These are phyloP conservation scores for Achatina immaculata DNA, from an alignment of 1,140 invertebrate genomes.

Conservation along the genomic window DNA sequence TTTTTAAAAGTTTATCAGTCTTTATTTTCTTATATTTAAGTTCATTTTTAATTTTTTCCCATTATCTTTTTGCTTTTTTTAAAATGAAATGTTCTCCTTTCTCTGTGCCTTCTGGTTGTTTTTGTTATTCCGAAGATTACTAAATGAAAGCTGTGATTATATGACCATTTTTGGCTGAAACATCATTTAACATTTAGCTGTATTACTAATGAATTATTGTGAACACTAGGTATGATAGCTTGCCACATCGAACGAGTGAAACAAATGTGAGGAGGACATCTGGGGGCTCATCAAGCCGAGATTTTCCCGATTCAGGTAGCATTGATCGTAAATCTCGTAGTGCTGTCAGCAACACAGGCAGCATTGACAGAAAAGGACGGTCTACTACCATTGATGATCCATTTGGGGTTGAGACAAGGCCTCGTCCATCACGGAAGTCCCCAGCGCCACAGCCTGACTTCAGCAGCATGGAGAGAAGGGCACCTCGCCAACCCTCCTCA, in stretches of 20 bases:
- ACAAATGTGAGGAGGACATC: background rate
- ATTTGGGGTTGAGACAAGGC: background rate
- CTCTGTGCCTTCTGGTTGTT: no score
- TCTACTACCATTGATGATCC: conserved; percentile 8
- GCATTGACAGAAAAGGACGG: conserved; percentile 7
- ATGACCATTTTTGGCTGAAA: no score
- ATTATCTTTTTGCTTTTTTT: no score
- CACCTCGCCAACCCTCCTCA: background rate
- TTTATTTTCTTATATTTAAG: no score
- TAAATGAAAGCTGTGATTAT: no score
- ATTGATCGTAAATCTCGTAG: conserved; percentile 16
- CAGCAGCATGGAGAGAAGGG: conserved; percentile 32
- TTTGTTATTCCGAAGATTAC: no score
- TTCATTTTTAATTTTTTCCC: no score
- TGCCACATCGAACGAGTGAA: background rate
- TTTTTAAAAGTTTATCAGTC: no score
- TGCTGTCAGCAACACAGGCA: conserved; percentile 5
- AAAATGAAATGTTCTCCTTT: no score
- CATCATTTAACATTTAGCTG: background rate
- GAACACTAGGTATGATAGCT: conserved; percentile 19
- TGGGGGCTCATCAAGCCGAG: background rate
- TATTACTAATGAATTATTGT: background rate
- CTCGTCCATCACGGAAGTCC: background rate
- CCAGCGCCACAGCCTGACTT: conserved; percentile 19
- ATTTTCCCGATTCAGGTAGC: background rate